Percentiles rank a stretch among this genome's conserved stretches.
Evolutionary conservation across 1,140 invertebrate species (phyloP).

Genomic region (Oedothorax gibbosus): DNA sequence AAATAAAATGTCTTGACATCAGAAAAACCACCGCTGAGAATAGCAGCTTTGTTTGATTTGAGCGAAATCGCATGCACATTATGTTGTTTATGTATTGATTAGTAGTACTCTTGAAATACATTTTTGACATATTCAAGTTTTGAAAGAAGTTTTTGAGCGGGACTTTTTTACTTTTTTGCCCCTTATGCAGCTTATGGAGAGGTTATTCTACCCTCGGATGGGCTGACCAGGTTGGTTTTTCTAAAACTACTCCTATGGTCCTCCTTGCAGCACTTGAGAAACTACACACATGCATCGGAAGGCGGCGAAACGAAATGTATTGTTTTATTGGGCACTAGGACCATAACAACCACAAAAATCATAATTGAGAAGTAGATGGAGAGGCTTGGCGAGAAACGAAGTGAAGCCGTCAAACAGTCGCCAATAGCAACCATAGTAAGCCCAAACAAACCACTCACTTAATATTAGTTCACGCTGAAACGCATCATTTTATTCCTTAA

Average conservation of each 20-base stretch:
- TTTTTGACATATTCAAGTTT: slow-evolving; percentile 56
- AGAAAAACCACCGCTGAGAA: slow-evolving; percentile 37
- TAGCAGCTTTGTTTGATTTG: slow-evolving; percentile 13
- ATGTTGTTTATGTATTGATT: slow-evolving; percentile 47
- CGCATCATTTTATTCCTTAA: too few species aligned
- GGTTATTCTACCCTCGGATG: slow-evolving; percentile 61
- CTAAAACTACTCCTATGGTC: slow-evolving; percentile 46
- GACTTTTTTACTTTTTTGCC: slow-evolving; percentile 53
- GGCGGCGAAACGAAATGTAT: not conserved
- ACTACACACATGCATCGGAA: slow-evolving; percentile 16
- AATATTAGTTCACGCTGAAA: too few species aligned
- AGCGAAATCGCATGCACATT: slow-evolving; percentile 45
- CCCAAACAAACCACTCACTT: too few species aligned
- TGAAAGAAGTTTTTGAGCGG: slow-evolving; percentile 57
- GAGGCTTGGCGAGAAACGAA: too few species aligned
- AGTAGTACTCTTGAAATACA: slow-evolving; percentile 36
- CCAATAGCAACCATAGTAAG: too few species aligned
- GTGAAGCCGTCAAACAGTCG: too few species aligned
- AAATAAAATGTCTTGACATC: not conserved
- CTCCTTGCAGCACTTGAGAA: slow-evolving; percentile 32
- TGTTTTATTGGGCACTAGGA: too few species aligned
- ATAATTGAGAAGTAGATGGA: too few species aligned
- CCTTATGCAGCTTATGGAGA: slow-evolving; percentile 61
- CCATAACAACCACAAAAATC: too few species aligned
- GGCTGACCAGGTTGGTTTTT: slow-evolving; percentile 59